Percentiles rank a stretch among this genome's conserved stretches.
Evolutionary conservation across 2,797 vertebrate genomes (phyloP).

Genomic region (Spheniscus humboldti): DNA sequence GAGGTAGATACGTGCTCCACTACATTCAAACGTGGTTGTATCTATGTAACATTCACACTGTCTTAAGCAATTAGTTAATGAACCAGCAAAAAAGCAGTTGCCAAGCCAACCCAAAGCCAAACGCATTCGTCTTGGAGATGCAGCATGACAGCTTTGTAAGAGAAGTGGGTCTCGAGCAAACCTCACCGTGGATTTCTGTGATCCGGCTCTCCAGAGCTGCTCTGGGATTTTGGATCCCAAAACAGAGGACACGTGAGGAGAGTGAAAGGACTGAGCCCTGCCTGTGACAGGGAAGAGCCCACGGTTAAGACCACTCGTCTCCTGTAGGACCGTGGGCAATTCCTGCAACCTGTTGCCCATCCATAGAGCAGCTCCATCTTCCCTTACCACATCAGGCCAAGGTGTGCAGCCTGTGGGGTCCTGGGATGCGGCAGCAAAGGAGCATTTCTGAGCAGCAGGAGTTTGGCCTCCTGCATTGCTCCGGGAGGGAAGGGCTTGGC

Average conservation of each 20-base stretch:
- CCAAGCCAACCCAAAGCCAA: slow-evolving; percentile 27
- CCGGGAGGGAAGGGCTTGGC: background rate
- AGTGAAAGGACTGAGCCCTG: background rate
- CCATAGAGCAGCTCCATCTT: background rate
- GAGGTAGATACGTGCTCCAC: background rate
- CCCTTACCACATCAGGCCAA: background rate
- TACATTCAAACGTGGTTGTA: background rate
- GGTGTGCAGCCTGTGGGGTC: background rate
- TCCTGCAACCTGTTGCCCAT: background rate
- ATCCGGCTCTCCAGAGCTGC: background rate
- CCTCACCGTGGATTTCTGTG: background rate
- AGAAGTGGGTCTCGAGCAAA: background rate
- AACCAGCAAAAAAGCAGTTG: slow-evolving; percentile 37
- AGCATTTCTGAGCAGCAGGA: background rate
- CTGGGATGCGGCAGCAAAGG: background rate
- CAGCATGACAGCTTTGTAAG: background rate
- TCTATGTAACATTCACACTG: background rate
- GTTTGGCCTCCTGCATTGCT: background rate
- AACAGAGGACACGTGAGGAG: fast-evolving
- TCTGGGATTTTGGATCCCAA: background rate
- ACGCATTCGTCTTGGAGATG: background rate
- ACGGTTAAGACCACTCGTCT: fast-evolving
- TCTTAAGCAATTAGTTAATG: slow-evolving; percentile 21
- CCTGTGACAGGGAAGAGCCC: background rate
- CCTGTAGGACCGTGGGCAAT: background rate